A percentile compares a stretch with the other conserved stretches of the same genome.
These are phyloP conservation scores for Palythoa caribaeorum DNA, from an alignment of 92 coral and sea anemone species.

Conservation along the genomic window DNA sequence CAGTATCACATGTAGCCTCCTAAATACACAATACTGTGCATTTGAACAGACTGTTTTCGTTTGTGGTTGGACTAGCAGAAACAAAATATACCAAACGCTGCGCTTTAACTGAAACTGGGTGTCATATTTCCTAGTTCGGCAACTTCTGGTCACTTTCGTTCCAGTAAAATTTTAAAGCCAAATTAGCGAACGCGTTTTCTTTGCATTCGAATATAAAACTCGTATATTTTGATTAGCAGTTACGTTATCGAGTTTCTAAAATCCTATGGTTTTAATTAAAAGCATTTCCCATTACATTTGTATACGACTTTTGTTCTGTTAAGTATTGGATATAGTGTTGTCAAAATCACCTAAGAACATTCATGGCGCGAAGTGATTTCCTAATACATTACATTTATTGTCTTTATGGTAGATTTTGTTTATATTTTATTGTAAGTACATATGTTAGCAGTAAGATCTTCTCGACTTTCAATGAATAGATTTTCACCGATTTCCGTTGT, in stretches of 20 bases:
- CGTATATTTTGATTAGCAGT: neutral
- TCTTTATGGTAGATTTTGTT: neutral
- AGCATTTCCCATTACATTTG: neutral
- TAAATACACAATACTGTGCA: conserved; percentile 9
- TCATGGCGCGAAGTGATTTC: neutral
- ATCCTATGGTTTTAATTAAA: neutral
- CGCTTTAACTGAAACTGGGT: conserved; percentile 31
- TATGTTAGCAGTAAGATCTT: neutral
- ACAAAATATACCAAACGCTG: neutral
- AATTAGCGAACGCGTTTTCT: neutral
- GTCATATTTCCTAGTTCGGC: neutral
- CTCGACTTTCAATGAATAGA: neutral
- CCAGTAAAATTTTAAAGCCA: neutral
- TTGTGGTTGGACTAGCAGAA: conserved; percentile 19
- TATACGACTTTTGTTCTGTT: neutral
- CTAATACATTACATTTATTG: neutral
- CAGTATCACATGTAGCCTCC: conserved; percentile 7
- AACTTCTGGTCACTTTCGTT: neutral
- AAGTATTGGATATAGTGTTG: neutral
- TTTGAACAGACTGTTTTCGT: conserved; percentile 27
- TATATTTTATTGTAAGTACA: neutral
- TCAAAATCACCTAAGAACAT: neutral
- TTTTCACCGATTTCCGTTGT: neutral
- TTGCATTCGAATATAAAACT: neutral
- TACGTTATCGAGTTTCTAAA: neutral